Conservation (phyloP, 2,113 vertebrate species). For the Megatriorchis doriae region DNA sequence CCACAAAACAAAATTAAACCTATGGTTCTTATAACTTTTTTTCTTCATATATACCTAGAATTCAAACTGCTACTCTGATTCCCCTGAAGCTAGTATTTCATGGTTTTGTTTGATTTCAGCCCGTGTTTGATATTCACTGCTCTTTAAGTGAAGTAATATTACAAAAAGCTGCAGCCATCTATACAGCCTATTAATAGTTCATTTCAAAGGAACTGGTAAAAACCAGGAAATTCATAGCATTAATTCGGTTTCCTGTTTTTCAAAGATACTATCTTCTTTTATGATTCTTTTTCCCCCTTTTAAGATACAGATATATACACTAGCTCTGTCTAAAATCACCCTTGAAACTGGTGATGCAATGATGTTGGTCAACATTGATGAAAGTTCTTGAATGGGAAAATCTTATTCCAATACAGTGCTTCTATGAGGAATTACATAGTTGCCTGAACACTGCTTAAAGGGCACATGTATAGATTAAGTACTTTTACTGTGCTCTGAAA, state of each 20-base stretch:
- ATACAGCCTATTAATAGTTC: background rate
- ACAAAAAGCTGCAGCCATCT: background rate
- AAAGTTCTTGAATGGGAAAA: background rate
- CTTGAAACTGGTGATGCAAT: background rate
- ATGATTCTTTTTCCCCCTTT: background rate
- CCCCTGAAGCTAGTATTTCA: background rate
- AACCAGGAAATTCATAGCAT: background rate
- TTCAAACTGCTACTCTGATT: background rate
- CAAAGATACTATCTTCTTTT: background rate
- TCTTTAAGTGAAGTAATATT: background rate
- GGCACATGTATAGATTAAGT: background rate
- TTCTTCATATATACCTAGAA: background rate
- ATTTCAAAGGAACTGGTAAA: background rate
- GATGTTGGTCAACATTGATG: background rate
- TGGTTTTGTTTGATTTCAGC: background rate
- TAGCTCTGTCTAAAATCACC: background rate
- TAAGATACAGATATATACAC: background rate
- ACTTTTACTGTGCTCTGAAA: background rate
- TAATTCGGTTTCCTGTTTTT: background rate
- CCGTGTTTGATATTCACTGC: background rate
- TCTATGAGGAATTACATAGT: background rate
- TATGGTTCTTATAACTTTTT: background rate
- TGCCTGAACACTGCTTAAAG: background rate
- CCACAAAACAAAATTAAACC: background rate
- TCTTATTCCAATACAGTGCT: background rate